A percentile compares a stretch with the other conserved stretches of the same genome.
Evolutionary conservation across 2,888 invertebrate genomes (phyloP).

Genomic region (Lasius fuliginosus): DNA sequence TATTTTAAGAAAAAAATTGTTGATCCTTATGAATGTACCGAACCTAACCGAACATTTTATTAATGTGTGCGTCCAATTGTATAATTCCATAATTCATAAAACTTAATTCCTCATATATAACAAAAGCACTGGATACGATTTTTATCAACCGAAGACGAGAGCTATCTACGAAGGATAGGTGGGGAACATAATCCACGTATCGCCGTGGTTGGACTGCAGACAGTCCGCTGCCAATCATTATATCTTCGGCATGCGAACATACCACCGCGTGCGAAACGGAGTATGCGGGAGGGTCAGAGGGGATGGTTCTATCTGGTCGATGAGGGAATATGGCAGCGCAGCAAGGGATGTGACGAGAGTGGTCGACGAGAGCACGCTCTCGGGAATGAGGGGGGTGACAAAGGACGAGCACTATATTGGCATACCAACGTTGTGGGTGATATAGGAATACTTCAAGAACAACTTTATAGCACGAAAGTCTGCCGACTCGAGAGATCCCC

Average conservation of each 20-base stretch:
- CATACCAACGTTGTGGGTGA: constrained; percentile 83
- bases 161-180: not conserved
- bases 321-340: constrained; percentile 63
- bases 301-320: constrained; percentile 60
- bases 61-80: not conserved
- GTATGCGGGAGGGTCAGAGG: constrained; percentile 77
- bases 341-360: constrained; percentile 61
- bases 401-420: constrained; percentile 83
- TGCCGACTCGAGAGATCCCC: constrained; percentile 45
- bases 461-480: constrained; percentile 80
- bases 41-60: not conserved
- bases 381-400: constrained; percentile 79
- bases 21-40: too few species aligned
- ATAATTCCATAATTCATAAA: not conserved
- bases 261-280: constrained; percentile 80
- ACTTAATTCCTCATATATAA: constrained; percentile 1
- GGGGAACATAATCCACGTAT: constrained; percentile 34
- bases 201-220: constrained; percentile 61
- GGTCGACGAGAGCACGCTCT: constrained; percentile 69
- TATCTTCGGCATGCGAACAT: constrained; percentile 82
- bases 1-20: too few species aligned
- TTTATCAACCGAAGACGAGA: not conserved
- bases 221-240: constrained; percentile 80
- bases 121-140: not conserved
- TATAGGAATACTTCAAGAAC: constrained; percentile 85